These are phyloP conservation scores for Hexactinellida sp. DNA, from an alignment of 37 sponge, comb jelly and placozoan genomes.

Conservation along the genomic window DNA sequence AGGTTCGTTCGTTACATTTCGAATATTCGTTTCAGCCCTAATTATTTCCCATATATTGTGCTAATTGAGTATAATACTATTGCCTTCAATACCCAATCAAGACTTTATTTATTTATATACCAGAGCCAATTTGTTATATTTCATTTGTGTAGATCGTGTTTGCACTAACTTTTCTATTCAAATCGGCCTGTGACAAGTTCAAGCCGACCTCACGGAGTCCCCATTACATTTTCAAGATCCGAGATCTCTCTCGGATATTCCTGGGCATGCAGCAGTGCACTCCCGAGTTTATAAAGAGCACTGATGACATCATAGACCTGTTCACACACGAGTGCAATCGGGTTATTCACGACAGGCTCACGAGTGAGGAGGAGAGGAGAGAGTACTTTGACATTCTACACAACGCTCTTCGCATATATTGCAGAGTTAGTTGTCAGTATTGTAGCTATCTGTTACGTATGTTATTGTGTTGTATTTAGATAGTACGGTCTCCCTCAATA, in stretches of 20 bases:
- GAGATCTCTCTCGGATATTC: conserved; percentile 37
- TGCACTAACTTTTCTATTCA: conserved; percentile 19
- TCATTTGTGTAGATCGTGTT: conserved; percentile 7
- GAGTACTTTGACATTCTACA: conserved; percentile 22
- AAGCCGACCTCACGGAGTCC: conserved; percentile 34
- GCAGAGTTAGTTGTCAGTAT: conserved; percentile 21
- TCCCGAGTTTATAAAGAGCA: not conserved
- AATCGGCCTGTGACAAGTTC: conserved; percentile 14
- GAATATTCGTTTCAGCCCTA: no score
- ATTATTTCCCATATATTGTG: no score
- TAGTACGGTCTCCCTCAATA: not conserved
- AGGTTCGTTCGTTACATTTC: no score
- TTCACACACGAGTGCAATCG: conserved; percentile 37
- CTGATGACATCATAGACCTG: conserved; percentile 25
- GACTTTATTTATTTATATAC: no score
- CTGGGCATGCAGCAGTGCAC: conserved; percentile 26
- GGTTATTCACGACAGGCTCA: conserved; percentile 40
- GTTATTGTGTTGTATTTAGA: not conserved
- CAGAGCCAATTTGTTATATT: not conserved
- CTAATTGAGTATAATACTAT: no score
- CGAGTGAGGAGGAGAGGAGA: conserved; percentile 29
- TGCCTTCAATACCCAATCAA: no score
- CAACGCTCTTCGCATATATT: conserved; percentile 37
- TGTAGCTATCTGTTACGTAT: not conserved
- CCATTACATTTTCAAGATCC: conserved; percentile 46